Base-by-base conservation (phyloP, 1,140 invertebrate genomes). In the Drosophila ambigua region DNA sequence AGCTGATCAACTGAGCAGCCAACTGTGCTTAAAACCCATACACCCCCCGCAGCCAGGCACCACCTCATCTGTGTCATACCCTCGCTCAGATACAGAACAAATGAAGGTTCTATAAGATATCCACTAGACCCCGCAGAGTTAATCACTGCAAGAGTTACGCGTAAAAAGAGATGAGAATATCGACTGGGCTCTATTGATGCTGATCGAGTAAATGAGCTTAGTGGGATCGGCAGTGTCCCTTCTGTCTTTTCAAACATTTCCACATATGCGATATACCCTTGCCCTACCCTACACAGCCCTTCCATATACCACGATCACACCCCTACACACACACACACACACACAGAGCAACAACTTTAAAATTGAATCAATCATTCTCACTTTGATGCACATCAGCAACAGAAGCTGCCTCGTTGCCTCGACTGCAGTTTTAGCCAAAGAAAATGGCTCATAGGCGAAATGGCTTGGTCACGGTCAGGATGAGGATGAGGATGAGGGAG, bases 311-410 rank as follows among this genome's bases (percentile, higher is more conserved):
- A 9, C n/a, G n/a, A n/a, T n/a, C n/a, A n/a, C n/a, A n/a, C n/a
- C n/a, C n/a, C n/a, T n/a, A n/a, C n/a, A n/a, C 31, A 0, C 31
- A 35, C 31, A 35, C 0, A 66, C 53, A 72, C 52, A 64, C 63
- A 51, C 63, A 52, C 55, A 66, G 51, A 72, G 50, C 62, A 76
- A 90, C 72, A 90, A 88, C 81, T 90, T 90, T 88, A 90, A 90
- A 90, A 83, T 90, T 90, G 88, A 90, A 90, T 90, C 88, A 90
- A 90, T 90, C 88, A 90, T 90, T 90, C 88, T 88, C 88, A 90
- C 83, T 90, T 90, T 90, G 88, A 90, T 90, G 88, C 88, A 90
- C 88, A 90, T 88, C 88, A 90, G 88, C 80, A 85, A 85, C 83
- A 88, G 83, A 79, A 88, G 83, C 83, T 88, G 83, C 74, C 59